Conservation (phyloP, 2,797 vertebrate species). For the Nasua narica region DNA sequence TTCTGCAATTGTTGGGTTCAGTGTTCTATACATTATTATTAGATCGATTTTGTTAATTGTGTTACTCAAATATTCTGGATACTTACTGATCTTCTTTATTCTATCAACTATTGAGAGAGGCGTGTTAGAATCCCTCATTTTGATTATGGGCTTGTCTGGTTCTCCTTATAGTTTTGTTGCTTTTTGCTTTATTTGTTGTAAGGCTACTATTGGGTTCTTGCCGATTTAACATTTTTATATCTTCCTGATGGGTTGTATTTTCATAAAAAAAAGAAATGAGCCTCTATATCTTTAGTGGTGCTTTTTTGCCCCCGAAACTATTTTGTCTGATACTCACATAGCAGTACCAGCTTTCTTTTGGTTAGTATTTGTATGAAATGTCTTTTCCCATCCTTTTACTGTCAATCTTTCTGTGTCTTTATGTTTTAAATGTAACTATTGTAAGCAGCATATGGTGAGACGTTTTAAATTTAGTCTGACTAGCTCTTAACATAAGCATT, state of each 20-base stretch:
- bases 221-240: neutral
- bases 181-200: slow-evolving; percentile 42
- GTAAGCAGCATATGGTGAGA: neutral
- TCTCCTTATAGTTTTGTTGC: neutral
- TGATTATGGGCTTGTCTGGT: slow-evolving; percentile 28
- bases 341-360: neutral
- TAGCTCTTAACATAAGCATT: slow-evolving; percentile 32
- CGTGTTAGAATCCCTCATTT: neutral
- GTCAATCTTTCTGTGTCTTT: slow-evolving; percentile 18
- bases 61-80: neutral
- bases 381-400: slow-evolving; percentile 22
- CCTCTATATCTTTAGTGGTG: neutral
- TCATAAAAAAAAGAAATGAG: neutral
- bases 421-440: slow-evolving; percentile 10
- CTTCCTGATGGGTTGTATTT: neutral
- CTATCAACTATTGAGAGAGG: neutral
- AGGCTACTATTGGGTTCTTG: neutral
- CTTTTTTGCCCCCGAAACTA: slow-evolving; percentile 1
- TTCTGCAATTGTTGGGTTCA: neutral
- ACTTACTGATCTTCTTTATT: neutral
- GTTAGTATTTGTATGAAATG: slow-evolving; percentile 7
- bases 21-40: neutral
- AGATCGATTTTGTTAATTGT: neutral
- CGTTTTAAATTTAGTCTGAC: neutral
- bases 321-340: slow-evolving; percentile 30